phyloP scores from a whole-genome alignment of 2,113 vertebrate species.

The Psilopogon haemacephalus region DNA sequence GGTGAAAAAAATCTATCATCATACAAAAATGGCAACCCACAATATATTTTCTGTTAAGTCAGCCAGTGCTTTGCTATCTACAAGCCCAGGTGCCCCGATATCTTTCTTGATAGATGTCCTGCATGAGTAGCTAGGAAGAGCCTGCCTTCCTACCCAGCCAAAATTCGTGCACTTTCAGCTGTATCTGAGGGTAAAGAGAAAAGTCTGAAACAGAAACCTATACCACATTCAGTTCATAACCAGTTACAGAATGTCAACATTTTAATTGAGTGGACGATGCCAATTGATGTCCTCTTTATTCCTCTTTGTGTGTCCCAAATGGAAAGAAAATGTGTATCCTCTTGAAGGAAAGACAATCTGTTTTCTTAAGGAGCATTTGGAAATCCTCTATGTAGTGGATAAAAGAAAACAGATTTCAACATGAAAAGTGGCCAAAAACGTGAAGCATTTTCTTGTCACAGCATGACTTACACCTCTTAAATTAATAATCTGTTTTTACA shows the following conservation, averaged over 20 bases:
- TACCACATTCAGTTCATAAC: neutral
- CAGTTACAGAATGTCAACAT: neutral
- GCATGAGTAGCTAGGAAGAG: neutral
- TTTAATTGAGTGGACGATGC: neutral
- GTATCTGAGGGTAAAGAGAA: neutral
- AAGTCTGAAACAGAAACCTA: neutral
- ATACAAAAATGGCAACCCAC: neutral
- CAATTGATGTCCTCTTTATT: neutral
- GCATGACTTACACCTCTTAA: neutral
- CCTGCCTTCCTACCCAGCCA: neutral
- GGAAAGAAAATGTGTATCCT: neutral
- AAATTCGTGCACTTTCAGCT: neutral
- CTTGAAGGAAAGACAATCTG: neutral
- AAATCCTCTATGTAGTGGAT: neutral
- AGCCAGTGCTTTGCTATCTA: neutral
- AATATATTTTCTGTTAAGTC: neutral
- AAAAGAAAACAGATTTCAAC: neutral
- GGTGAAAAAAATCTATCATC: neutral
- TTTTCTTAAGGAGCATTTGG: neutral
- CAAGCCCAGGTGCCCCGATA: fast-evolving
- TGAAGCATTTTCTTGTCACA: neutral
- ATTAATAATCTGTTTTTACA: neutral
- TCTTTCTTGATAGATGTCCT: neutral
- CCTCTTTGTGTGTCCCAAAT: neutral
- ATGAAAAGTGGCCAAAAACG: neutral